phyloP scores from a whole-genome alignment of 30 jellyfish, hydroid and myxozoan species.

The Haliclystus octoradiatus region DNA sequence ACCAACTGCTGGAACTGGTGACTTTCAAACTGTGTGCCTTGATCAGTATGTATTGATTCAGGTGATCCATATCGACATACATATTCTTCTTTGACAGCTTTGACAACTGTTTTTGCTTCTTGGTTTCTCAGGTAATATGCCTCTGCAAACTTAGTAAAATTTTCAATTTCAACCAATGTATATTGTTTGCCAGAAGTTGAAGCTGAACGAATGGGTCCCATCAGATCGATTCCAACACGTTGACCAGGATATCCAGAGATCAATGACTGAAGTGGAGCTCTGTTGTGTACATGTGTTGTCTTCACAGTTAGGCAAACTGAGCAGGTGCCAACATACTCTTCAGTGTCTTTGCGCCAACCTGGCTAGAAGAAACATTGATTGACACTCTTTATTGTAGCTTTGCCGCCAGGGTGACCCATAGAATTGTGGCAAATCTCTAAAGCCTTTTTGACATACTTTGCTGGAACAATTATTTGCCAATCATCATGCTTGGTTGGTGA shows the following conservation, averaged over 20 bases:
- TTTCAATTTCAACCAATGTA: conserved; percentile 33
- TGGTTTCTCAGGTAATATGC: conserved; percentile 30
- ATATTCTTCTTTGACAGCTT: conserved; percentile 3
- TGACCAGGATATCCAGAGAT: conserved; percentile 24
- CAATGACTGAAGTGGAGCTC: conserved; percentile 33
- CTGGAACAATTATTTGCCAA: too few relatives aligned
- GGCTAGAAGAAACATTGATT: conserved; percentile 36
- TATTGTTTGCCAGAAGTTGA: conserved; percentile 39
- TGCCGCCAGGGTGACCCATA: conserved; percentile 36
- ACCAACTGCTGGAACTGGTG: neutral
- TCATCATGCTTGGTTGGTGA: too few relatives aligned
- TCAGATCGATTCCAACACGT: conserved; percentile 22
- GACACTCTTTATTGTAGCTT: conserved; percentile 9
- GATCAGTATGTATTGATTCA: conserved; percentile 13
- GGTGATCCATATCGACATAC: conserved; percentile 39
- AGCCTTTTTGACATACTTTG: too few relatives aligned
- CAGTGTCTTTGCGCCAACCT: neutral
- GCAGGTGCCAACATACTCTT: conserved; percentile 12
- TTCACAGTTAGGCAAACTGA: conserved; percentile 14
- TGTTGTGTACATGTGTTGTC: neutral
- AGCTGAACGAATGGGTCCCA: conserved; percentile 49
- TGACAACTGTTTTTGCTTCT: conserved; percentile 26
- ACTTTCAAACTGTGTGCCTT: conserved; percentile 10
- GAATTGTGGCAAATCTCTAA: too few relatives aligned
- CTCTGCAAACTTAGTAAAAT: conserved; percentile 42